Base-by-base conservation (phyloP, 2,888 invertebrate genomes). In the Arrhopalites spinosus region DNA sequence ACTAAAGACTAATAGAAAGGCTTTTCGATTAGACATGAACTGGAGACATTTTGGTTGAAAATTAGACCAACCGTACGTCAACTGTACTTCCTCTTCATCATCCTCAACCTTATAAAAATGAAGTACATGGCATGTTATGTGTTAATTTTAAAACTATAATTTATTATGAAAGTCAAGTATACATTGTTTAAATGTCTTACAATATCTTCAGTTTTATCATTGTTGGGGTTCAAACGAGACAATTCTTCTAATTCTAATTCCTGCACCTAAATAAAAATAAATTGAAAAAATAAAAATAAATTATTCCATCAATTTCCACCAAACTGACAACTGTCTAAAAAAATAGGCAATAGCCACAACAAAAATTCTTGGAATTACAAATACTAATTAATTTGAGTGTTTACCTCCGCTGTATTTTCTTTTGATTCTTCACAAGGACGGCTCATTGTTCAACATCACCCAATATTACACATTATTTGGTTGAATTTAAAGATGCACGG, bases 1-100 rank as follows among this genome's bases (percentile, higher is more conserved):
- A 84, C 94, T 90, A 86, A 95, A 96, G 68, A 93, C 92, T 84
- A 93, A 90, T 87, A 96, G 90, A 87, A 96, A 96, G 78, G 92
- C 91, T 84, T 94, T 92, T 82, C 95, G 95, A 77, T 94, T 94
- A 77, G 94, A 93, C 84, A 95, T 80, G 36, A 79, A 78, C 83
- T 93, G 92, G 76, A 91, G 87, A 90, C 91, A 92, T 73, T 87
- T 86, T 0, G 95, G 93, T 78, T 70, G 74, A 27, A 75, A 75
- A 30, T 36, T 75, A 20, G 74, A 61, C 74, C 74, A 75, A 13
- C 74, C 74, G 20, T 75, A 75, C 8, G 59, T 45, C 2, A 45
- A 63, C 17, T 43, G 25, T 25, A 17, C 59, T 36, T 75, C 74
- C 25, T 61, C 66, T 1, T 17, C 64, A n/a, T n/a, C 47, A 20